Percentiles rank a stretch among this genome's conserved stretches.
Evolutionary conservation across 2,113 vertebrate species (phyloP).

Genomic region (Recurvirostra avosetta): DNA sequence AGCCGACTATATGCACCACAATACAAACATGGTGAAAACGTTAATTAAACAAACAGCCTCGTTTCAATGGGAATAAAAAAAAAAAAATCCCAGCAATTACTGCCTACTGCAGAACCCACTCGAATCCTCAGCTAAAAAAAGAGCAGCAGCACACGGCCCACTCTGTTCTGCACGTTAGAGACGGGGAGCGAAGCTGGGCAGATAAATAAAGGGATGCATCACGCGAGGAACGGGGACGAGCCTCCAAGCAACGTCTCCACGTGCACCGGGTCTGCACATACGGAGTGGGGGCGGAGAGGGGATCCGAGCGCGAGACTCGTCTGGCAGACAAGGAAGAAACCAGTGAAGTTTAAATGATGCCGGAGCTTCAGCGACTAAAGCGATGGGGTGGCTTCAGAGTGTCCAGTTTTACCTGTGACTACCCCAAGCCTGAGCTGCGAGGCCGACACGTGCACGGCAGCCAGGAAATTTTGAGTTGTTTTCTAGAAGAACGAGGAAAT

Average conservation of each 20-base stretch:
- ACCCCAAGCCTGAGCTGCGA: no score
- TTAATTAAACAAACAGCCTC: not conserved
- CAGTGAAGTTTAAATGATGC: accelerated
- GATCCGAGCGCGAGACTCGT: not conserved
- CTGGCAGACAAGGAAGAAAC: not conserved
- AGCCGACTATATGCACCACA: not conserved
- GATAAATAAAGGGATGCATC: not conserved
- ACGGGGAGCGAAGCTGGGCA: accelerated
- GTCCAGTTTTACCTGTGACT: not conserved
- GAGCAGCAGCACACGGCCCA: not conserved
- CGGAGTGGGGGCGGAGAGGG: not conserved
- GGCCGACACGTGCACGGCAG: accelerated
- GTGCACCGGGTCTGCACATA: accelerated
- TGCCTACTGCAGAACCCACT: not conserved
- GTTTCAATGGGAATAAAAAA: not conserved
- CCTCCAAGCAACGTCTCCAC: not conserved
- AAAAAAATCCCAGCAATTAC: not conserved
- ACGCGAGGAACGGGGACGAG: not conserved
- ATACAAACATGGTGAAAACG: accelerated
- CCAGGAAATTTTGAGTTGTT: no score
- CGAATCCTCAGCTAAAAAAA: not conserved
- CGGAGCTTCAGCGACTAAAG: not conserved
- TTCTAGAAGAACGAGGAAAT: not conserved
- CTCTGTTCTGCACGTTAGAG: not conserved
- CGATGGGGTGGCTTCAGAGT: not conserved